Conservation (phyloP, 2,797 vertebrate genomes). For the Galago senegalensis region DNA sequence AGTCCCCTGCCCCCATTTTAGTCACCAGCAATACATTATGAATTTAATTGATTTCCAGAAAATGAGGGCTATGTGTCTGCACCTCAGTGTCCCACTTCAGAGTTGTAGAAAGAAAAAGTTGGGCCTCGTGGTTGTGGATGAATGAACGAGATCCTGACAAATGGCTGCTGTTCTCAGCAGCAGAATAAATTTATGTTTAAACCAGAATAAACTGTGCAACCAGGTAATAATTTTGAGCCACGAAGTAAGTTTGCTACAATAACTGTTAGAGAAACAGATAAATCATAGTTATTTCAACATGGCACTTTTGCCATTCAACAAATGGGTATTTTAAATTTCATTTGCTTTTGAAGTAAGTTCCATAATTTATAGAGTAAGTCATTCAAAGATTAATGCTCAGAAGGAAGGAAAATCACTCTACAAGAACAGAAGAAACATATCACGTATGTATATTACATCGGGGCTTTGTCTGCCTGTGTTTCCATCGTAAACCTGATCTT, state of each 20-base stretch:
- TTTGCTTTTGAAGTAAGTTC: conserved; percentile 75
- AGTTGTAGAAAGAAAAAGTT: background rate
- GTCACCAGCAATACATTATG: rapidly evolving
- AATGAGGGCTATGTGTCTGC: background rate
- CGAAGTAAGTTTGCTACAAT: conserved; percentile 61
- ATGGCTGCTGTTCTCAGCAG: conserved; percentile 47
- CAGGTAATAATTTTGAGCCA: conserved; percentile 72
- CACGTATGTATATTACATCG: conserved; percentile 56
- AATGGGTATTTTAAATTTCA: conserved; percentile 84
- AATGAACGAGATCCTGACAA: conserved; percentile 47
- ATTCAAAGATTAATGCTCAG: conserved; percentile 73
- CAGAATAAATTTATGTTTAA: conserved; percentile 61
- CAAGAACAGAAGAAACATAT: conserved; percentile 62
- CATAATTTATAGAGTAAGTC: conserved; percentile 78
- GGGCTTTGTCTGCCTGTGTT: conserved; percentile 57
- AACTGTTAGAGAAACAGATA: conserved; percentile 73
- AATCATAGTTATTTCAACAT: conserved; percentile 78
- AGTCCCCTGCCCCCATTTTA: too few relatives aligned
- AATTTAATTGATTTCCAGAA: background rate
- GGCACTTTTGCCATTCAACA: conserved; percentile 77
- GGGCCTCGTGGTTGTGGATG: conserved; percentile 24
- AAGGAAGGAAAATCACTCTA: conserved; percentile 37
- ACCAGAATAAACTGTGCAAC: conserved; percentile 61
- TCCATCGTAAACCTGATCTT: conserved; percentile 43
- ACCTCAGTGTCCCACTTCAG: background rate